phyloP scores from a whole-genome alignment of 1,140 invertebrate species.

The Drosophila oshimai region DNA sequence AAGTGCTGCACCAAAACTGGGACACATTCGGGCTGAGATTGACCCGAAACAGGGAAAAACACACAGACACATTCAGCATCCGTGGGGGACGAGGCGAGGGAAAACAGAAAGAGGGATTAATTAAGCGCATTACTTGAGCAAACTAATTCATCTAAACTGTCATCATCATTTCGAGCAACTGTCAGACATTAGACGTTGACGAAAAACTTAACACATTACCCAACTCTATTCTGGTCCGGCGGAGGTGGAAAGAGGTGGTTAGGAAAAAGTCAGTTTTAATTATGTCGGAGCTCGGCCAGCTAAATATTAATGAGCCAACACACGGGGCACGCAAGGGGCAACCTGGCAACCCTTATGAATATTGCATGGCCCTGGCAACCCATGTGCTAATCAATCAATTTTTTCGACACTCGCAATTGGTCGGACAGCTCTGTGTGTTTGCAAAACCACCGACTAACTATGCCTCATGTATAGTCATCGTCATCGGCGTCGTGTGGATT shows the following conservation, averaged over 20 bases:
- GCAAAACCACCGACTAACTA: slow-evolving; percentile 57
- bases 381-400: slow-evolving; percentile 74
- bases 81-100: neutral
- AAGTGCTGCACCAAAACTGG: slow-evolving; percentile 37
- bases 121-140: slow-evolving; percentile 68
- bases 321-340: slow-evolving; percentile 33
- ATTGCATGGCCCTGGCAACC: slow-evolving; percentile 50
- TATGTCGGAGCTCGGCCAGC: slow-evolving; percentile 47
- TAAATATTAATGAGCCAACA: slow-evolving; percentile 71
- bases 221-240: slow-evolving; percentile 29
- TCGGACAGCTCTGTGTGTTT: slow-evolving; percentile 46
- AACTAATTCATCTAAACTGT: slow-evolving; percentile 81
- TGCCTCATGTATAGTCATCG: slow-evolving; percentile 13
- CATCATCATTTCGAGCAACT: slow-evolving; percentile 79
- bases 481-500: neutral
- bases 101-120: slow-evolving; percentile 53
- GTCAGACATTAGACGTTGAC: slow-evolving; percentile 75
- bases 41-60: slow-evolving; percentile 1
- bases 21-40: slow-evolving; percentile 39
- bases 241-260: neutral
- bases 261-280: slow-evolving; percentile 76
- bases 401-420: slow-evolving; percentile 36
- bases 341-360: slow-evolving; percentile 70
- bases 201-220: slow-evolving; percentile 76
- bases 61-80: neutral